A percentile compares a stretch with the other conserved stretches of the same genome.
Evolutionary conservation across 2,888 invertebrate genomes (phyloP).

Genomic region (Drosophila quinaria): DNA sequence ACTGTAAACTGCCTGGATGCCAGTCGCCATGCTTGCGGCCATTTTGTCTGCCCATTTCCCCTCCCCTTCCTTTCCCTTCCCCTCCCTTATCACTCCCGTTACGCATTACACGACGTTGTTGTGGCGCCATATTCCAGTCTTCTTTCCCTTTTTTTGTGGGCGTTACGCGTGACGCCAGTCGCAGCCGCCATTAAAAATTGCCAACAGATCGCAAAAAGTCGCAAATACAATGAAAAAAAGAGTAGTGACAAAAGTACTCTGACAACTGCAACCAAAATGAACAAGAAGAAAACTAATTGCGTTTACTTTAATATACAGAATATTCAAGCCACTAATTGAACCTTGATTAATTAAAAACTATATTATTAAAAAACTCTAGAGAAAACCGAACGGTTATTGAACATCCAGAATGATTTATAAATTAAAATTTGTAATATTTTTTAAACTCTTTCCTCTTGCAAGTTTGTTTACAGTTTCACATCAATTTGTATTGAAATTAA

Average conservation of each 20-base stretch:
- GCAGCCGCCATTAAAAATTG: conserved; percentile 67
- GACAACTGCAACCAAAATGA: conserved; percentile 18
- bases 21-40: conserved; percentile 38
- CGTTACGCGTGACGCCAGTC: conserved; percentile 48
- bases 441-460: neutral
- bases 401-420: neutral
- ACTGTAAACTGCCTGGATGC: conserved; percentile 45
- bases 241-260: conserved; percentile 21
- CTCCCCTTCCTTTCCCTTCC: neutral
- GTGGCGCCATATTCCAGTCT: conserved; percentile 39
- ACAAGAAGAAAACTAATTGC: conserved; percentile 16
- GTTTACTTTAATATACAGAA: neutral
- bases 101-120: conserved; percentile 45
- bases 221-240: conserved; percentile 45
- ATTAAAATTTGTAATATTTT: neutral
- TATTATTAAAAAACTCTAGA: neutral
- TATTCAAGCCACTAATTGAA: conserved; percentile 2
- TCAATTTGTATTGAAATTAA: conserved; percentile 2
- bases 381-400: neutral
- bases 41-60: conserved; percentile 42
- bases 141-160: conserved; percentile 43
- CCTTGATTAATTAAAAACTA: conserved; percentile 2
- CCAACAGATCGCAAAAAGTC: conserved; percentile 59
- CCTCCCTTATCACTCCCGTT: neutral
- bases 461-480: neutral